A percentile compares a stretch with the other conserved stretches of the same genome.
Evolutionary conservation across 92 coral and sea anemone species (phyloP).

Genomic region (Porites divaricata): DNA sequence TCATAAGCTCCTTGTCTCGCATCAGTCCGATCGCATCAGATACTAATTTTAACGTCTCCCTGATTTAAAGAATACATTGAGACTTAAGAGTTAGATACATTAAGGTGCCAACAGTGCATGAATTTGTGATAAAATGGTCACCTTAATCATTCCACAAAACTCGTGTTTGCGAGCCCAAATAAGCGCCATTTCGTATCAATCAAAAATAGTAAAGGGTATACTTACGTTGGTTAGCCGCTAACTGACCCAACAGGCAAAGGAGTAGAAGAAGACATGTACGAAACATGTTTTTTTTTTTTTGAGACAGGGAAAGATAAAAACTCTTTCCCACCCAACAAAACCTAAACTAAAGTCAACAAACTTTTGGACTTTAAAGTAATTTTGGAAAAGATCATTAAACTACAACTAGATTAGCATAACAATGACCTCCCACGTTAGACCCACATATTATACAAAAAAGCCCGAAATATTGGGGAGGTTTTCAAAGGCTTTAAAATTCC

Average conservation of each 20-base stretch:
- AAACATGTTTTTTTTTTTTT: conserved; percentile 24
- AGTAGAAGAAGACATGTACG: conserved; percentile 10
- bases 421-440: conserved; percentile 38
- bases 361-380: conserved; percentile 5
- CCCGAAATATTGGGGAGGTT: background rate
- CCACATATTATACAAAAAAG: background rate
- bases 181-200: background rate
- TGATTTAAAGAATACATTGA: too few relatives aligned
- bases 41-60: too few relatives aligned
- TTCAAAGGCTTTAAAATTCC: conserved; percentile 8
- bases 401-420: conserved; percentile 32
- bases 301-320: conserved; percentile 38
- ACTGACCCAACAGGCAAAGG: conserved; percentile 4
- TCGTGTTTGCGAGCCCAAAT: background rate
- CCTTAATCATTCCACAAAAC: background rate
- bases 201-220: background rate
- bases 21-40: too few relatives aligned
- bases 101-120: too few relatives aligned
- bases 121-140: background rate
- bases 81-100: background rate
- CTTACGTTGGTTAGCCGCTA: conserved; percentile 29
- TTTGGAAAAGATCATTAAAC: conserved; percentile 18
- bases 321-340: conserved; percentile 47
- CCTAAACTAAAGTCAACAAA: conserved; percentile 46
- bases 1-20: too few relatives aligned